Conservation (phyloP, 1,140 invertebrate species). For the Drosophila ercepeae region DNA sequence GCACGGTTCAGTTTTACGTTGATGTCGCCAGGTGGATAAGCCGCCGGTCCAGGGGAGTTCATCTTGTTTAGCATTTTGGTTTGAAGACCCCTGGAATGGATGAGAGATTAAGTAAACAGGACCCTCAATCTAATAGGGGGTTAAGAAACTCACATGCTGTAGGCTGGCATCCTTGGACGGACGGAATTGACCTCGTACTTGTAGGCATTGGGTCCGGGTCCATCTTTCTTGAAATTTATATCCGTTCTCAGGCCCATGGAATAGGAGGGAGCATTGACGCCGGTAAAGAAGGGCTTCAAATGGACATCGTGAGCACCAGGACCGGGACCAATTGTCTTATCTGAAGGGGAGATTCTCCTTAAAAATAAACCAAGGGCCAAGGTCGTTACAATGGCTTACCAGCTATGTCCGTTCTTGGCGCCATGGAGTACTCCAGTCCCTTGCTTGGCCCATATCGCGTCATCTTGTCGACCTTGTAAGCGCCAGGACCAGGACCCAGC, state of each 20-base stretch:
- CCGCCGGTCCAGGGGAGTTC: slow-evolving; percentile 86
- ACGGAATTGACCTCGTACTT: slow-evolving; percentile 83
- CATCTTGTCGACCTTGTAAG: slow-evolving; percentile 64
- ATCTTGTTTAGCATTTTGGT: slow-evolving; percentile 55
- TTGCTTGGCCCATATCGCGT: slow-evolving; percentile 64
- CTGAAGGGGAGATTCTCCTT: slow-evolving; percentile 12
- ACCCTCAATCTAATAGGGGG: not conserved
- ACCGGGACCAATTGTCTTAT: slow-evolving; percentile 84
- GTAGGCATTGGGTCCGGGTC: slow-evolving; percentile 88
- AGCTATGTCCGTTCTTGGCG: slow-evolving; percentile 40
- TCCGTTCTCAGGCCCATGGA: slow-evolving; percentile 85
- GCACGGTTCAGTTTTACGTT: slow-evolving; percentile 75
- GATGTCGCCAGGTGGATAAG: slow-evolving; percentile 83
- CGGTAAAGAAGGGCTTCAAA: slow-evolving; percentile 84
- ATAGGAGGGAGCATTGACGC: slow-evolving; percentile 85
- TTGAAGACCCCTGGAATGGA: slow-evolving; percentile 79
- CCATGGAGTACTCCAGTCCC: slow-evolving; percentile 77
- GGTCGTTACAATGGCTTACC: slow-evolving; percentile 29
- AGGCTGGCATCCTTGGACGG: slow-evolving; percentile 81
- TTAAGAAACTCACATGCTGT: slow-evolving; percentile 84
- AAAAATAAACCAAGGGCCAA: not conserved
- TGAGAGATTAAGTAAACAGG: not conserved
- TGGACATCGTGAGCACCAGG: slow-evolving; percentile 86
- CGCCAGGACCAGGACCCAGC: slow-evolving; percentile 69
- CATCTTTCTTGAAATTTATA: slow-evolving; percentile 78